Evolutionary conservation across 2,888 invertebrate species (phyloP).

Genomic region (Oxytorus armatus): DNA sequence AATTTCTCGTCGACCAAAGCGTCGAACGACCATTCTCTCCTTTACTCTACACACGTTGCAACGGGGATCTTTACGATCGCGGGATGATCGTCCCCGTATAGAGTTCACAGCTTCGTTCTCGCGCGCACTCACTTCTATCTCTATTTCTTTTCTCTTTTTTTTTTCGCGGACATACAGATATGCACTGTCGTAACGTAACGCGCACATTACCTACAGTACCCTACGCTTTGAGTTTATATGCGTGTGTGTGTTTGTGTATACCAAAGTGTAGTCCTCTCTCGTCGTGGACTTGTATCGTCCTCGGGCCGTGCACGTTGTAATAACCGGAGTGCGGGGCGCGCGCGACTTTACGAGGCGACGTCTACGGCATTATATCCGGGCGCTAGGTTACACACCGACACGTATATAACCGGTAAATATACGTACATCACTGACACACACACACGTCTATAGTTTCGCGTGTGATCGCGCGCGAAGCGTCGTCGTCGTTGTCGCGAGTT

Average conservation of each 20-base stretch:
- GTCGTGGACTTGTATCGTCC: constrained; percentile 70
- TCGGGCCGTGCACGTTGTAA: constrained; percentile 76
- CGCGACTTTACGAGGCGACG: constrained; percentile 79
- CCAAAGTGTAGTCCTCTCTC: constrained; percentile 19
- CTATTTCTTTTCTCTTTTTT: background rate
- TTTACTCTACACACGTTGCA: constrained; percentile 3
- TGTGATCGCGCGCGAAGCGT: constrained; percentile 45
- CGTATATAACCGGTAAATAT: constrained; percentile 40
- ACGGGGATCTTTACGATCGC: constrained; percentile 64
- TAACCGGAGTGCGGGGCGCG: constrained; percentile 72
- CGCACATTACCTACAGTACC: constrained; percentile 23
- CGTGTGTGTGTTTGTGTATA: constrained; percentile 15
- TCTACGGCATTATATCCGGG: constrained; percentile 59
- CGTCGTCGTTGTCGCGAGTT: constrained; percentile 53
- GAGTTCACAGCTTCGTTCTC: constrained; percentile 51
- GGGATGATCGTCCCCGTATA: constrained; percentile 52
- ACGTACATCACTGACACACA: constrained; percentile 28
- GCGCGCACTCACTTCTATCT: constrained; percentile 40
- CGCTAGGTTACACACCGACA: constrained; percentile 29
- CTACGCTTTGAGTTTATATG: constrained; percentile 37
- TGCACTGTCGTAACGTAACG: constrained; percentile 41
- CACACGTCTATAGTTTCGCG: constrained; percentile 12
- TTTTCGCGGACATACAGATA: background rate
- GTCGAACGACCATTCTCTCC: constrained; percentile 24
- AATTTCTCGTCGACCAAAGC: constrained; percentile 54